Base-by-base conservation (phyloP, 2,113 vertebrate species). In the Columba livia region DNA sequence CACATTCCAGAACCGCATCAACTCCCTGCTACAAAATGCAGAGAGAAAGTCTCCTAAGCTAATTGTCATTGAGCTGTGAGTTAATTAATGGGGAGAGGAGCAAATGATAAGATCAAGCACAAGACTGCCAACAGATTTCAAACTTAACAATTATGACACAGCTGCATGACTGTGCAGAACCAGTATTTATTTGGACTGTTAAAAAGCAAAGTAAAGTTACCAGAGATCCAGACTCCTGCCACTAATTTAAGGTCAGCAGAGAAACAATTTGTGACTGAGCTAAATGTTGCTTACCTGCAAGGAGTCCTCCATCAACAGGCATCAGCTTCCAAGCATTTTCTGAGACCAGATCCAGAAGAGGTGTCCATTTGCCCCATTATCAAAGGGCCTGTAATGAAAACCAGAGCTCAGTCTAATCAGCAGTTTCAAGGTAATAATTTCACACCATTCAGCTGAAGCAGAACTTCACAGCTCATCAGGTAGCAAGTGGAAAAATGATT, bases 391-490 rank as follows among this genome's bases (percentile, higher is more conserved):
- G 47, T 8, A 74, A 94, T 15, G 73, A 84, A 92, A 87, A 54
- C 4, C 71, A 91, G 85, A 96, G 70, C 70, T 65, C 48, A 40
- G 60, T 5, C 82, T 82, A 79, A 93, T 79, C 88, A 87, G 54
- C 28, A 72, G 25, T 21, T 96, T 42, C 79, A 60, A 67, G 69
- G 61, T 20, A 79, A 60, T 65, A 47, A 93, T 77, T 95, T 73
- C 81, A 83, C 61, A 87, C 31, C 34, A 32, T 44, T 82, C 25
- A 14, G 71, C 65, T 75, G 79, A 75, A 50, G 57, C 44, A 80
- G 24, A 90, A 48, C 80, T 72, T 79, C 60, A 90, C 75, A 92
- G 80, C 51, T 92, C 74, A 87, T 89, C 93, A 81, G 73, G 77
- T 56, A 78, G 38, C 56, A 77, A 88, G 83, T 29, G 18, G 38